Conservation (phyloP, 1,140 invertebrate species). For the Sesamia nonagrioides region DNA sequence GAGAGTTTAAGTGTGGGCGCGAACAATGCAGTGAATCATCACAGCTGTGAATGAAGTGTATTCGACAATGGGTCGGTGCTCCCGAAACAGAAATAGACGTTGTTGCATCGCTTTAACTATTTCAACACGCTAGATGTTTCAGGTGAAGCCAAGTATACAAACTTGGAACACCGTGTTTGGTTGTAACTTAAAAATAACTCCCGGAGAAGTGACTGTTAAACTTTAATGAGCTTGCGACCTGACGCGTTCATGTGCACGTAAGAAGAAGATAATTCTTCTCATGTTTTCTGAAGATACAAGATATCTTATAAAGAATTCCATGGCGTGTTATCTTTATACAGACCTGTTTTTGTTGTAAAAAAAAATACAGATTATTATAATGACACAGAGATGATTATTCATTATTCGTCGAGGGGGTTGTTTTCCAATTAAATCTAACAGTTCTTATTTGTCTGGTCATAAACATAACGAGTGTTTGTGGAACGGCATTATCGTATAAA, state of each 20-base stretch:
- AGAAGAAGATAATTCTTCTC: not conserved
- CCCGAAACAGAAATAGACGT: conserved; percentile 70
- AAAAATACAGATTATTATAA: not conserved
- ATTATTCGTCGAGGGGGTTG: conserved; percentile 9
- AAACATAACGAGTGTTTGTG: conserved; percentile 47
- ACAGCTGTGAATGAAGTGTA: conserved; percentile 69
- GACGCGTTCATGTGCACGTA: not conserved
- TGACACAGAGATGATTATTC: not conserved
- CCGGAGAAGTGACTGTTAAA: conserved; percentile 3
- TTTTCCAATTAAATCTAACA: conserved; percentile 11
- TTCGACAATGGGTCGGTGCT: conserved; percentile 70
- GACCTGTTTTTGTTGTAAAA: not conserved
- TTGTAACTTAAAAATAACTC: conserved; percentile 41
- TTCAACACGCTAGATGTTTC: conserved; percentile 54
- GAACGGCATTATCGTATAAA: conserved; percentile 62
- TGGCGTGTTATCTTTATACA: not conserved
- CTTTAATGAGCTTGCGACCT: conserved; percentile 29
- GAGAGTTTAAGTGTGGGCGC: conserved; percentile 59
- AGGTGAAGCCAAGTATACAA: conserved; percentile 51
- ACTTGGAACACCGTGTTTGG: conserved; percentile 38
- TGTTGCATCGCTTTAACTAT: conserved; percentile 61
- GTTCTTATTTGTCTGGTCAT: conserved; percentile 36
- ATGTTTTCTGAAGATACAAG: conserved; percentile 1
- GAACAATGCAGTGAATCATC: conserved; percentile 76
- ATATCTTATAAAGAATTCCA: not conserved